Conservation (phyloP, 2,797 vertebrate genomes). For the Sebastes itinus region DNA sequence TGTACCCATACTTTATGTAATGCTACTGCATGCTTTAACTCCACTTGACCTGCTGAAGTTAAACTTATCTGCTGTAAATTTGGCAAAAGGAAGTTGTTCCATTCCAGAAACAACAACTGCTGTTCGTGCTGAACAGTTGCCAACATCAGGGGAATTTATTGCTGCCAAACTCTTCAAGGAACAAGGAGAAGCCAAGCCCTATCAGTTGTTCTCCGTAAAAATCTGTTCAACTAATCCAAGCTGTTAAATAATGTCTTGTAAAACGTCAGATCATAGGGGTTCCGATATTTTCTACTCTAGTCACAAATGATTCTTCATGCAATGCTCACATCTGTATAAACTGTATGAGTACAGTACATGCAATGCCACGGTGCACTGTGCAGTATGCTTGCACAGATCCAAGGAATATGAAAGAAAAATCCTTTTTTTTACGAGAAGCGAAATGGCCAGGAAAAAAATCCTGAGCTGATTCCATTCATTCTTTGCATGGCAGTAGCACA, state of each 20-base stretch:
- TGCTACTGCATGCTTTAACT: constrained; percentile 21
- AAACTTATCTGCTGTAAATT: constrained; percentile 57
- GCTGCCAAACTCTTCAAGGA: constrained; percentile 74
- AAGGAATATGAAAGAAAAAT: constrained; percentile 33
- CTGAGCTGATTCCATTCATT: constrained; percentile 77
- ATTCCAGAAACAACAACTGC: constrained; percentile 78
- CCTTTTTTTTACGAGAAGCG: constrained; percentile 30
- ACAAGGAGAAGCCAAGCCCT: constrained; percentile 53
- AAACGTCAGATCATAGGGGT: constrained; percentile 17
- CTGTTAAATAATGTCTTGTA: constrained; percentile 58
- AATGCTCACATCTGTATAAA: constrained; percentile 8
- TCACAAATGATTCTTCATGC: neutral
- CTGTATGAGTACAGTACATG: neutral
- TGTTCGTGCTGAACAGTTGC: constrained; percentile 71
- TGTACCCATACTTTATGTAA: neutral
- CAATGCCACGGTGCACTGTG: constrained; percentile 11
- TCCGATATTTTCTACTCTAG: neutral
- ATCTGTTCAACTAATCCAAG: constrained; percentile 70
- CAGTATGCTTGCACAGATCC: constrained; percentile 12
- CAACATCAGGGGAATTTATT: constrained; percentile 71
- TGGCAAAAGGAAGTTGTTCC: constrained; percentile 60
- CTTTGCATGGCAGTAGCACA: constrained; percentile 68
- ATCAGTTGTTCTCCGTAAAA: constrained; percentile 57
- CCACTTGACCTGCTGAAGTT: constrained; percentile 34
- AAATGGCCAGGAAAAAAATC: constrained; percentile 54